Evolutionary conservation across 2,888 invertebrate species (phyloP), one percentile per base, ranked within the genome.

Genomic region (Cephus sareptanus): DNA sequence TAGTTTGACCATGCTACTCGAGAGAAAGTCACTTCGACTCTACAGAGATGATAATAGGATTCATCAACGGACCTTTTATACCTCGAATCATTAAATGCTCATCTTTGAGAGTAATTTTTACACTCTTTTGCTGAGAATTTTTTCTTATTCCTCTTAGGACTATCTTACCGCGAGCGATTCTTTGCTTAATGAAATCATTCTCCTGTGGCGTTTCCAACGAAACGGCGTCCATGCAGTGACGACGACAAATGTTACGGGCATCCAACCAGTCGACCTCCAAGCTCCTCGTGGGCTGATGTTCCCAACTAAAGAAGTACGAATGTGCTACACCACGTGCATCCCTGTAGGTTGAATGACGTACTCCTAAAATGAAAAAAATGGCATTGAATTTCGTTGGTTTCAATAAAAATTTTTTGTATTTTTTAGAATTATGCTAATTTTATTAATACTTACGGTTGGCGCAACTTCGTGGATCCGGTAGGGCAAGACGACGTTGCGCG

Each of bases 241-340:
- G 94, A 82, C 98, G 95, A 92, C 98, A 98, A 89, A 97, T 97
- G 92, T 98, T 98, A 85, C 98, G 94, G 56, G 97, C 95, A 90
- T 97, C 97, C 76, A 98, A 92, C 97, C 97, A 97, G 90, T 97
- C 97, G 2, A 97, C 97, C 92, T 97, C 97, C 82, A 97, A 92
- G 86, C 93, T 95, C 85, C 96, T 94, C 35, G 97, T 97, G 3
- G 97, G 96, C 75, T 94, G 94, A 90, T 97, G 97, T 86, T 97
- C 97, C 97, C 97, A 97, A 90, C 97, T 97, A 95, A 97, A 97
- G 95, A 97, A 98, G 93, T 98, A 98, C 34, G 97, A 96, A 91
- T 97, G 97, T 9, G 96, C 95, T 35, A 97, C 96, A 74, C 97
- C 97, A 78, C 97, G 94, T 15, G 96, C 97, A 91, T 97, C 97